phyloP scores from a whole-genome alignment of 92 coral and sea anemone species.

The Nematostella vectensis region DNA sequence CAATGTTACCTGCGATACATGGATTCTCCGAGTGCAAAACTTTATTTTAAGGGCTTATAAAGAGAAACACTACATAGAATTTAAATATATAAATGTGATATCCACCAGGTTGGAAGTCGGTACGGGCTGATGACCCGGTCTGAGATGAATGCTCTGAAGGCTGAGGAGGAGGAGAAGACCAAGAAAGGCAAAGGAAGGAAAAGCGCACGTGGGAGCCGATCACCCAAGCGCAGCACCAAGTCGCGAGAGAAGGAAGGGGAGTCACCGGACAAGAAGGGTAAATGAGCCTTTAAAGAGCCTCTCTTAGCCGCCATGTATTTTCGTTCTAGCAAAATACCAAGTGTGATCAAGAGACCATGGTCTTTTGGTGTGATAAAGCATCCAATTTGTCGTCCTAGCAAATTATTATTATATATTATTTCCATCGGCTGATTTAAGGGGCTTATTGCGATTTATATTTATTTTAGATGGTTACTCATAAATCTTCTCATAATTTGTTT shows the following conservation, averaged over 20 bases:
- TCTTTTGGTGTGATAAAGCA: too few relatives aligned
- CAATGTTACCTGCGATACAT: neutral
- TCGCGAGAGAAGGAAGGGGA: conserved; percentile 50
- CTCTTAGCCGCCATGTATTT: too few relatives aligned
- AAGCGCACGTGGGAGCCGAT: conserved; percentile 67
- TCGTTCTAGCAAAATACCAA: neutral
- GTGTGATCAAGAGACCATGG: neutral
- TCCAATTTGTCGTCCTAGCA: too few relatives aligned
- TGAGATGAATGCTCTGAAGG: conserved; percentile 79
- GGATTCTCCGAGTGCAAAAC: neutral
- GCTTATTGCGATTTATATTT: too few relatives aligned
- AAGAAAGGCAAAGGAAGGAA: conserved; percentile 80
- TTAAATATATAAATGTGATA: neutral
- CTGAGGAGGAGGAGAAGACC: conserved; percentile 88
- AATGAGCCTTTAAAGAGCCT: too few relatives aligned
- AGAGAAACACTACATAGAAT: neutral
- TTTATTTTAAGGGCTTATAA: neutral
- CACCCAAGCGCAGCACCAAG: conserved; percentile 54
- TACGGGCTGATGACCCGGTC: conserved; percentile 90
- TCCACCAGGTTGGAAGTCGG: conserved; percentile 52
- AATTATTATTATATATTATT: too few relatives aligned
- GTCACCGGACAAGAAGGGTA: conserved; percentile 56
- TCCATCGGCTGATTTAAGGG: too few relatives aligned
- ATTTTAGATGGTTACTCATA: too few relatives aligned
- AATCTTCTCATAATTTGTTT: too few relatives aligned